Evolutionary conservation across 2,888 invertebrate species (phyloP), one percentile per base, ranked within the genome.

Genomic region (Hypercompe scribonia): DNA sequence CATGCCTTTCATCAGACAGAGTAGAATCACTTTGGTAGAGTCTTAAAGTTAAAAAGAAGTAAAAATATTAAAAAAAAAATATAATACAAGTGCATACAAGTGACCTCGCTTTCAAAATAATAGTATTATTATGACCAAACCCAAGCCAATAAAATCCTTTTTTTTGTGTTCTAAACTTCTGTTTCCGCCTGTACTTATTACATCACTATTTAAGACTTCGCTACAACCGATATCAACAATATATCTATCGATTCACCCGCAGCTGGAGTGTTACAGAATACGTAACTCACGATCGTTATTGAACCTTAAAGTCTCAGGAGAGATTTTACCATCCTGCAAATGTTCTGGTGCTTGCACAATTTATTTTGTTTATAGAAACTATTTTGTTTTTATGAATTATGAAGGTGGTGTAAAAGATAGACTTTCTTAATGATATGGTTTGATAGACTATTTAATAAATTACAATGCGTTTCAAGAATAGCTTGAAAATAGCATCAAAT

Each of bases 151-250:
- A 31, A 61, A 61, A 7, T 31, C 31, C 31, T 61, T 61, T 61
- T 31, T 61, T 61, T 61, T 61, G 31, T 61, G 31, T 61, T 15
- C 18, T 61, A 61, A 31, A 61, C 28, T 28, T 31, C 31, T 31
- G 7, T 31, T 31, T 18, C 18, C 31, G 61, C 15, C 61, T 61
- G 18, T 31, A 61, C 61, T 61, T 61, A 31, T 31, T 61, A 61
- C 61, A 31, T 61, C 61, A 61, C 61, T 31, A 31, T 28, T 31
- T 31, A 31, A 61, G 31, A 61, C 31, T 61, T 61, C 18, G 31
- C 68, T 65, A 76, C 68, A 74, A 54, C 76, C 70, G 18, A 66
- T 31, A 21, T 66, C 42, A 66, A 46, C 42, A 28, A 66, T 31
- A 46, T 39, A 66, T 66, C 42, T 42, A 66, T 65, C 66, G 66